Evolutionary conservation across 2,888 invertebrate species (phyloP), one percentile per base, ranked within the genome.

Genomic region (Stegophylla sp.): DNA sequence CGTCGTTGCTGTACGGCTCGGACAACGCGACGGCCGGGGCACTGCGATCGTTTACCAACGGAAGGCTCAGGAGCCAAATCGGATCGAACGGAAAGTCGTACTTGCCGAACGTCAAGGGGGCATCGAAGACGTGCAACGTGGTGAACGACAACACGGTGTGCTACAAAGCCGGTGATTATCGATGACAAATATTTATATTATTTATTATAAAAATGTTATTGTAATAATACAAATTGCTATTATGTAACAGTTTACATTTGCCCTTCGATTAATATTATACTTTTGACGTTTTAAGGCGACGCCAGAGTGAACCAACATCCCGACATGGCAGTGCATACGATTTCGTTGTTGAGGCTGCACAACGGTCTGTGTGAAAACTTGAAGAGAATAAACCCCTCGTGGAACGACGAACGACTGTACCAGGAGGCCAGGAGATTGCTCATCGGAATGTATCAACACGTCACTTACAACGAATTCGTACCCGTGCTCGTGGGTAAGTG

Each of bases 401-500:
- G 93, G 91, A 87, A 88, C 23, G 94, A 93, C 84, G 92, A 94
- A 82, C 88, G 87, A 0, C 85, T 93, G 1, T 95, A 91, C 86
- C 89, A 91, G 86, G 94, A 94, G 86, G 86, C 92, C 0, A 89
- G 93, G 73, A 88, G 91, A 83, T 91, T 94, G 79, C 86, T 92
- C 1, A 91, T 91, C 77, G 94, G 93, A 0, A 90, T 92, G 86
- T 88, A 91, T 85, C 95, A 95, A 86, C 91, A 93, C 81, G 91
- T 95, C 53, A 88, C 91, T 0, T 94, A 93, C 85, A 91, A 91
- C 84, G 94, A 94, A 85, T 94, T 91, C 89, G 86, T 94, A 53
- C 94, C 94, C 0, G 87, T 91, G 51, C 86, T 94, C 23, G 86
- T 94, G 83, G 94, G 94, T 91, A 85, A 86, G 12, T 12, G 5